Conservation (phyloP, 2,797 vertebrate species). For the Ispidina picta region DNA sequence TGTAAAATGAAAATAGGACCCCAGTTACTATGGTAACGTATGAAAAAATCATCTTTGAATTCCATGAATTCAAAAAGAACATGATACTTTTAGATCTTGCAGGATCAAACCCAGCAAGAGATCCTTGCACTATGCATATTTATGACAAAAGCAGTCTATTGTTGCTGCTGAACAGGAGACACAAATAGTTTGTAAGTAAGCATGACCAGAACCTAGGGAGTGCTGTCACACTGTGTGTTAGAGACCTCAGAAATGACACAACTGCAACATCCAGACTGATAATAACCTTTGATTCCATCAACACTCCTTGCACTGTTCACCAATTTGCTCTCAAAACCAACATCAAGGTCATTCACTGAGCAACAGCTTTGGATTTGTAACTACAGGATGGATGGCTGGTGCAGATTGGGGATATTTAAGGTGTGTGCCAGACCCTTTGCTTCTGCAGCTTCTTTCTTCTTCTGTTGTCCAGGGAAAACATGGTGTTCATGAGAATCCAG, state of each 20-base stretch:
- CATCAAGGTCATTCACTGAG: background rate
- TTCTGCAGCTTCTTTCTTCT: background rate
- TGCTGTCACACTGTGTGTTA: background rate
- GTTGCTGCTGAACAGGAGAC: background rate
- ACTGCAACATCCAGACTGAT: background rate
- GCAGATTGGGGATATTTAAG: background rate
- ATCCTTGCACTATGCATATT: background rate
- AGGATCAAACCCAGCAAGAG: background rate
- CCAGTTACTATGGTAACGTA: constrained; percentile 37
- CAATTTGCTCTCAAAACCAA: background rate
- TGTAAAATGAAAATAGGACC: constrained; percentile 43
- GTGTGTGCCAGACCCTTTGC: background rate
- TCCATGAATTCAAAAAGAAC: constrained; percentile 31
- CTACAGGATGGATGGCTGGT: background rate
- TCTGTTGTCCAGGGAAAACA: background rate
- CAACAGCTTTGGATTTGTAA: background rate
- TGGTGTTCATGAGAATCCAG: background rate
- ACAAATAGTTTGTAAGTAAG: background rate
- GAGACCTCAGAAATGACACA: background rate
- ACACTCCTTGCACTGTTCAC: background rate
- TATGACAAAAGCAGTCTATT: constrained; percentile 12
- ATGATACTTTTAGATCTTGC: constrained; percentile 10
- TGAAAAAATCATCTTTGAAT: constrained; percentile 19
- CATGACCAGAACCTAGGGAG: background rate
- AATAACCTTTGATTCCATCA: background rate